These are phyloP conservation scores for Enteromius thamalakanensis DNA, from an alignment of 2,797 vertebrate species.

Conservation along the genomic window DNA sequence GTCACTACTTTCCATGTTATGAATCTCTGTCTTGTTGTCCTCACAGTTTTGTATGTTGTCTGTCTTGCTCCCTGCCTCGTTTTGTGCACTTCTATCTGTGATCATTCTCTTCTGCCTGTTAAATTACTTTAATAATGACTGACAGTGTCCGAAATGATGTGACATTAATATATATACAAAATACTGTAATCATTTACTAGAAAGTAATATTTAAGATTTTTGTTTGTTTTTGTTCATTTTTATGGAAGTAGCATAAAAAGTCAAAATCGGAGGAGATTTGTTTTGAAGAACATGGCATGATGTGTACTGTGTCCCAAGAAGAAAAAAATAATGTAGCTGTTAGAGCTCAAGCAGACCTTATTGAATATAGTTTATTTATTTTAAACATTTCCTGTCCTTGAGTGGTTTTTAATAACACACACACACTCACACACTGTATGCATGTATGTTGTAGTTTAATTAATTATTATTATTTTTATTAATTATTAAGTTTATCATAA, in stretches of 20 bases:
- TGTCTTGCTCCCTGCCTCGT: constrained; percentile 59
- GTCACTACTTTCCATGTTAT: constrained; percentile 48
- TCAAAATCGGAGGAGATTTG: constrained; percentile 51
- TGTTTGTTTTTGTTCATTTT: constrained; percentile 58
- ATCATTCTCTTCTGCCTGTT: constrained; percentile 72
- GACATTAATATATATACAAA: constrained; percentile 70
- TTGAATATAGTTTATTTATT: constrained; percentile 85
- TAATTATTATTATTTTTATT: too few relatives aligned
- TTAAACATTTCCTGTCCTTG: constrained; percentile 72
- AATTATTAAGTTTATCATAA: not conserved
- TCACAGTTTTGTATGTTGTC: constrained; percentile 51
- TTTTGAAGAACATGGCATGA: constrained; percentile 80
- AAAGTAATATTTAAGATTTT: constrained; percentile 64
- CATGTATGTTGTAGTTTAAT: not conserved
- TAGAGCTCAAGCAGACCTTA: constrained; percentile 72
- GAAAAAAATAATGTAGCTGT: constrained; percentile 68
- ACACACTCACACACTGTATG: constrained; percentile 1
- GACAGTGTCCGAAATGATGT: constrained; percentile 64
- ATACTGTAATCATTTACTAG: constrained; percentile 74
- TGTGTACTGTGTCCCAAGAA: constrained; percentile 74
- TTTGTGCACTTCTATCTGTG: constrained; percentile 62
- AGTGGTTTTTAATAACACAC: constrained; percentile 9
- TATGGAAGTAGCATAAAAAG: constrained; percentile 67
- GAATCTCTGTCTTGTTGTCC: constrained; percentile 39
- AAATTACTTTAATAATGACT: constrained; percentile 73